Conservation (phyloP, 2,888 invertebrate genomes). For the Chymomyza procnemis region DNA sequence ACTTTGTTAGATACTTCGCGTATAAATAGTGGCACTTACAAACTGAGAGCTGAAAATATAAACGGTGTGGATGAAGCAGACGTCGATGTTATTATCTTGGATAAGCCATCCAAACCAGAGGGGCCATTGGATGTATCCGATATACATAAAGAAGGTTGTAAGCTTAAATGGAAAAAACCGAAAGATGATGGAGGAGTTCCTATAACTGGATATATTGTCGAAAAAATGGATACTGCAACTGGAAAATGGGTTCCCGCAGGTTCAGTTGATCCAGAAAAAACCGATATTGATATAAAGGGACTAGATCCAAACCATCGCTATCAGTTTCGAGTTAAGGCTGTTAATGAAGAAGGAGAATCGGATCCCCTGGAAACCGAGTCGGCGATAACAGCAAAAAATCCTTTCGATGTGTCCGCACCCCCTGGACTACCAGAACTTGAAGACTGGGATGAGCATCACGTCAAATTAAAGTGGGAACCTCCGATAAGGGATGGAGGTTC, state of each 20-base stretch:
- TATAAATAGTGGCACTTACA: constrained; percentile 93
- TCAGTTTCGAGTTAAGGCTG: constrained; percentile 97
- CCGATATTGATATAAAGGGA: constrained; percentile 89
- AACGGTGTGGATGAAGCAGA: constrained; percentile 96
- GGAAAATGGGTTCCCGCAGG: constrained; percentile 94
- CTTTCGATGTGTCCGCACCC: constrained; percentile 92
- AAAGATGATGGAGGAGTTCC: constrained; percentile 97
- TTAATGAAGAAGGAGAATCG: constrained; percentile 97
- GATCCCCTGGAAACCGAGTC: constrained; percentile 95
- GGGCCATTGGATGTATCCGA: constrained; percentile 95
- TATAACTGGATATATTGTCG: constrained; percentile 92
- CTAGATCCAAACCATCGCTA: constrained; percentile 97
- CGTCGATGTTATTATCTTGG: constrained; percentile 92
- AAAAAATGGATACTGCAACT: constrained; percentile 94
- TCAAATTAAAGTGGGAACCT: constrained; percentile 93
- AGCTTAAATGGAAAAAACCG: constrained; percentile 95
- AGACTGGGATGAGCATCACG: constrained; percentile 94
- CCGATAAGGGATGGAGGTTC: constrained; percentile 95
- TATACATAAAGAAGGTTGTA: constrained; percentile 95
- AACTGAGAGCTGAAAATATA: constrained; percentile 93
- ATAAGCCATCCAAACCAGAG: constrained; percentile 82
- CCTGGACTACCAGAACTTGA: constrained; percentile 94
- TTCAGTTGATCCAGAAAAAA: constrained; percentile 88
- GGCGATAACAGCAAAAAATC: constrained; percentile 96
- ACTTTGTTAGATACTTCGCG: constrained; percentile 89